phyloP scores from a whole-genome alignment of 2,797 vertebrate genomes.

The Enteromius argenteus region DNA sequence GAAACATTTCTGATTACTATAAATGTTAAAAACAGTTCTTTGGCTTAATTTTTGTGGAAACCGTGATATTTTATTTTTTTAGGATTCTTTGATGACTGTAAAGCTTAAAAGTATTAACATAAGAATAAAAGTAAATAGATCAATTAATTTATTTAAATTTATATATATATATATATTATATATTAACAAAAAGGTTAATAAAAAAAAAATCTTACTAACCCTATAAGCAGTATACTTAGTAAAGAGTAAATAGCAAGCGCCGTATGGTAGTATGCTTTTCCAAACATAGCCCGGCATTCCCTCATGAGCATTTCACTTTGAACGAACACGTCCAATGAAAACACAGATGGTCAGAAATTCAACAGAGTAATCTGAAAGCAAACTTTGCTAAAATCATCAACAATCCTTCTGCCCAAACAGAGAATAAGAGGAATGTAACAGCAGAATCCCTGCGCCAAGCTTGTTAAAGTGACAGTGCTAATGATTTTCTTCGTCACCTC shows the following conservation, averaged over 20 bases:
- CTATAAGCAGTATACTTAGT: not conserved
- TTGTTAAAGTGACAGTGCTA: conserved; percentile 20
- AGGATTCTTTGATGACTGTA: not conserved
- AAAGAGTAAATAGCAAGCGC: not conserved
- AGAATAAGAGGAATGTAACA: not conserved
- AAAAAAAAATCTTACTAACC: not conserved
- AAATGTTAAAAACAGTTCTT: not conserved
- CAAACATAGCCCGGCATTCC: conserved; percentile 6
- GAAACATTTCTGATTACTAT: not conserved
- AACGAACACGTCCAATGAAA: conserved; percentile 28
- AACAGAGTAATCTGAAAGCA: conserved; percentile 24
- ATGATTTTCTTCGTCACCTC: conserved; percentile 28
- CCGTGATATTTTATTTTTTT: not conserved
- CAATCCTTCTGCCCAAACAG: conserved; percentile 8
- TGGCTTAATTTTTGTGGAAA: not conserved
- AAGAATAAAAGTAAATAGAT: not conserved
- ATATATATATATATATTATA: no score
- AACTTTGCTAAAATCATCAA: conserved; percentile 21
- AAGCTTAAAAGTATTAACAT: no score
- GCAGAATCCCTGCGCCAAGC: not conserved
- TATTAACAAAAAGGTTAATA: not conserved
- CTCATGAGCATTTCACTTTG: conserved; percentile 19
- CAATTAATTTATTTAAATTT: not conserved
- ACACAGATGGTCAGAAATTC: conserved; percentile 18
- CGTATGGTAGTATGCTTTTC: not conserved